Base-by-base conservation (phyloP, 2,888 invertebrate genomes). In the Melanostoma mellinum region DNA sequence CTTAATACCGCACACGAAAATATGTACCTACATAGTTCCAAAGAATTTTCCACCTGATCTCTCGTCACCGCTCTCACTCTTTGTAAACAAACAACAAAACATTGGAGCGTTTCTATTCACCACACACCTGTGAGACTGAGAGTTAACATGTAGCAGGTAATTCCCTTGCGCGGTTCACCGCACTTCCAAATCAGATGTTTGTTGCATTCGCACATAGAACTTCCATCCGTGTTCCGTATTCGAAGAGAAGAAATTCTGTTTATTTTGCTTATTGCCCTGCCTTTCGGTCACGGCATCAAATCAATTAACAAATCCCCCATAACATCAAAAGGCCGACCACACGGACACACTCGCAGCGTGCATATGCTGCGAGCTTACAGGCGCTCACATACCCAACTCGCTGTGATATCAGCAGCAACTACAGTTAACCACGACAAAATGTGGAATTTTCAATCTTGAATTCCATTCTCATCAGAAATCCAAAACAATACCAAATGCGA, bases 341-440 rank as follows among this genome's bases (percentile, higher is more conserved):
- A 72, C 58, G 53, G 9, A 68, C 10, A 38, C n/a, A 36, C n/a
- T n/a, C n/a, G n/a, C 20, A 20, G 20, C 20, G 20, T 20, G 20
- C 20, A 20, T 20, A 20, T 20, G 20, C 20, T 20, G 20, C 20
- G 20, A 20, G 20, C 20, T 20, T 1, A 20, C 20, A 20, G 20
- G 20, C 20, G 20, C 20, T 20, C 20, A 20, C 20, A 20, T 20
- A 20, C 20, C 20, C 20, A 20, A 1, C 20, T 20, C 20, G 0
- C 20, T 20, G 20, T 20, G 20, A 20, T 20, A 20, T 20, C 20
- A 36, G 52, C 77, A 55, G 61, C 69, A 50, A 40, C 46, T 65
- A 71, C 80, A 72, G 76, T 68, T 82, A 77, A 58, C 82, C 77
- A 58, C 73, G 78, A 68, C 61, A 73, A 73, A 63, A 63, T 72